A percentile compares a stretch with the other conserved stretches of the same genome.
These are phyloP conservation scores for Chelidonichthys spinosus DNA, from an alignment of 2,797 vertebrate genomes.

Conservation along the genomic window DNA sequence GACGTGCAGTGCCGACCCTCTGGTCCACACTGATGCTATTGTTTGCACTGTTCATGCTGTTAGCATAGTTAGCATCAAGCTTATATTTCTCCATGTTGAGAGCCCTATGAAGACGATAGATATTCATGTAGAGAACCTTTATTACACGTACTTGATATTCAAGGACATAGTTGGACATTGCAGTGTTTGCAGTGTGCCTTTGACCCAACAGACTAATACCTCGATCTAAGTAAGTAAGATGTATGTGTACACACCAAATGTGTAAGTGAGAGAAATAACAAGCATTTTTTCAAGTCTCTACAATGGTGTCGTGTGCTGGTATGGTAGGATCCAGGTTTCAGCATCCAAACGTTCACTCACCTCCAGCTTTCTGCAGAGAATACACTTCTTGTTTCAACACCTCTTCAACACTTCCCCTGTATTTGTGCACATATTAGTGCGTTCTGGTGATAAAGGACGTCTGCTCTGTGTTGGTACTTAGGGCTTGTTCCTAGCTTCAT, in stretches of 20 bases:
- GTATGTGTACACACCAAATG: no score
- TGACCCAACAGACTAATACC: background rate
- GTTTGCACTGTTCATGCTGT: no score
- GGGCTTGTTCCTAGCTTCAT: background rate
- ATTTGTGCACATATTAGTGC: background rate
- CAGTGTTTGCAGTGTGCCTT: background rate
- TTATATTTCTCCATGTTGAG: no score
- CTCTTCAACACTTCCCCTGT: background rate
- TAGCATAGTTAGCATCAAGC: no score
- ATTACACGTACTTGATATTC: no score
- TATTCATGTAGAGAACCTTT: no score
- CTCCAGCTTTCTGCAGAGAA: background rate
- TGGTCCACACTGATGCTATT: no score
- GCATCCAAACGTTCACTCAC: background rate
- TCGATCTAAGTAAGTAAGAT: background rate
- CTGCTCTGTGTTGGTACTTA: background rate
- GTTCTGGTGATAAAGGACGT: background rate
- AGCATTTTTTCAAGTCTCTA: no score
- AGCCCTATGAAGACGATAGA: no score
- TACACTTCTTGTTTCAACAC: background rate
- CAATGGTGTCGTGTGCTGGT: no score
- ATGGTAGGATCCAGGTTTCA: background rate
- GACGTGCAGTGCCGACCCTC: no score
- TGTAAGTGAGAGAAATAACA: no score
- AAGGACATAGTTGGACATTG: background rate